Evolutionary conservation across 2,797 vertebrate species (phyloP).

Genomic region (Botia kubotai): DNA sequence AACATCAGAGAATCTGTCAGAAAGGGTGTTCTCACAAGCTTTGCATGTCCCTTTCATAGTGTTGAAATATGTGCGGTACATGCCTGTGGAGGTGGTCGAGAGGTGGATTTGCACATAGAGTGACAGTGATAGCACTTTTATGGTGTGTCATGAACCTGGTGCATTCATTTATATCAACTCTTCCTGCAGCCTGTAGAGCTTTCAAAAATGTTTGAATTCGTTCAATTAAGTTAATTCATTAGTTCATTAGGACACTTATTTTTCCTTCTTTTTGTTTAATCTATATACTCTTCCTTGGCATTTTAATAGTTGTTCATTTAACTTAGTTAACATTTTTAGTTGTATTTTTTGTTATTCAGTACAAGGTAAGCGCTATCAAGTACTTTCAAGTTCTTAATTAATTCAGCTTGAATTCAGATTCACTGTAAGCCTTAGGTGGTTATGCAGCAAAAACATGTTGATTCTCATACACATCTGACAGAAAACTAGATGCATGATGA

Average conservation of each 20-base stretch:
- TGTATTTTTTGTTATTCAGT: not conserved
- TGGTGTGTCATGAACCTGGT: not conserved
- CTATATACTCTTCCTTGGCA: not conserved
- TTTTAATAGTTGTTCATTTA: not conserved
- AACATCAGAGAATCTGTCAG: constrained; percentile 64
- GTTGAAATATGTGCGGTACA: not conserved
- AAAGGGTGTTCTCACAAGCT: constrained; percentile 4
- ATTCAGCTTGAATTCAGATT: no score
- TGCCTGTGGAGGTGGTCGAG: no score
- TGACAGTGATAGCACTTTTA: not conserved
- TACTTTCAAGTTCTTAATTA: no score
- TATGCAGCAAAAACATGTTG: not conserved
- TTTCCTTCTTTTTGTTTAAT: not conserved
- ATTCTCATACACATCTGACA: not conserved
- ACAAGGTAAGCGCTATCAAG: not conserved
- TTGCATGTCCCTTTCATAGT: not conserved
- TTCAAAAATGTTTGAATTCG: not conserved
- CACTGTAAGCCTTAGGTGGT: no score
- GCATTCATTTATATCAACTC: no score
- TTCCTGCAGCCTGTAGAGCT: not conserved
- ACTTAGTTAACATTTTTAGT: not conserved
- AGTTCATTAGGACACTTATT: not conserved
- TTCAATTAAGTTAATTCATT: not conserved
- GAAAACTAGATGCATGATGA: not conserved
- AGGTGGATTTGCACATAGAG: constrained; percentile 3